Evolutionary conservation across 2,888 invertebrate genomes (phyloP), one percentile per base, ranked within the genome.

Genomic region (Syrphus vitripennis): DNA sequence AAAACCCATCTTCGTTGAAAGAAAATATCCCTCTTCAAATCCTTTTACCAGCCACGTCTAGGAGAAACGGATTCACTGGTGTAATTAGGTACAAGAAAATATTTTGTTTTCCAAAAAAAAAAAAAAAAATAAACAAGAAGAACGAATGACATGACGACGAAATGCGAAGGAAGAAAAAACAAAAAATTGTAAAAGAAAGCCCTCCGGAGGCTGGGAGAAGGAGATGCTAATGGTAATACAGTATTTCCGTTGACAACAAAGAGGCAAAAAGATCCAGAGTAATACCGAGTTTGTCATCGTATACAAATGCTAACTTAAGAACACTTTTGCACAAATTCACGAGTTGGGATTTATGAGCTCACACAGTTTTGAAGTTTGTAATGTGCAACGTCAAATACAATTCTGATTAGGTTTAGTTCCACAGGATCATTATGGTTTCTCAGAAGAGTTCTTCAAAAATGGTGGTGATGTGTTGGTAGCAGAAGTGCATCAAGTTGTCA

Each of bases 1-100:
- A 21, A 70, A 74, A 37, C 42, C 29, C 55, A 37, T 10, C 50
- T 7, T 34, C 6, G 78, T 50, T 75, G 65, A 76, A 77, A 63
- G 72, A 55, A 69, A 72, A 82, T 76, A 75, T 75, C 57, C 48
- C 24, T 55, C 48, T 70, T 80, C 31, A 72, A 77, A 76, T 76
- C 76, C 76, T 61, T 72, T 76, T 76, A 31, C 72, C 74, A 72
- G 69, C 63, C 86, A 57, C 48, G 77, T 86, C 82, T 82, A 74
- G 69, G 9, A 63, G 57, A 31, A 74, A 42, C 42, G 63, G 77
- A 86, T 86, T 65, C 86, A 63, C 63, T 61, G 61, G 48, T 53
- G 63, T 86, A 86, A 86, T 86, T 86, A 86, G 86, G 72, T 72
- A 79, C 79, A 79, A 65, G 50, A 50, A 83, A 70, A 74, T 83